A percentile compares a stretch with the other conserved stretches of the same genome.
Evolutionary conservation across 2,888 invertebrate genomes (phyloP).

Genomic region (Oasisia sp.): DNA sequence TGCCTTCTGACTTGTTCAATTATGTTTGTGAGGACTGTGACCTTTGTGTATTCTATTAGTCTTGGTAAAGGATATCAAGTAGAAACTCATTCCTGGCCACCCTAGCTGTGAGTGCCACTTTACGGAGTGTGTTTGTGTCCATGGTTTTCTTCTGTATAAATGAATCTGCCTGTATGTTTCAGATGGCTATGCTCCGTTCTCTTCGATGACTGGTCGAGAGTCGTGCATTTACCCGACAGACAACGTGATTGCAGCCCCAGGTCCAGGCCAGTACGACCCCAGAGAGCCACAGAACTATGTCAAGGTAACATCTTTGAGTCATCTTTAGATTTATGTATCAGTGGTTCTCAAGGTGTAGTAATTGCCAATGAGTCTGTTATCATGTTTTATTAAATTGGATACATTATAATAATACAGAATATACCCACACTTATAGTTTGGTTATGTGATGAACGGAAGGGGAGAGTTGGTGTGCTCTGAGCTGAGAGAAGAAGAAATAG

Average conservation of each 20-base stretch:
- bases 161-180: conserved; percentile 33
- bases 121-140: not conserved
- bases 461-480: too few species aligned
- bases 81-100: too few species aligned
- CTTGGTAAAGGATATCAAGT: too few species aligned
- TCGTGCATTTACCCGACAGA: conserved; percentile 60
- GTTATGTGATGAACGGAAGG: too few species aligned
- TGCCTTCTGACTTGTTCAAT: too few species aligned
- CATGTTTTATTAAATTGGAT: too few species aligned
- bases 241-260: conserved; percentile 62
- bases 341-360: not conserved
- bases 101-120: not conserved
- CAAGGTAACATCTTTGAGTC: conserved; percentile 44
- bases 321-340: not conserved
- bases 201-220: conserved; percentile 63
- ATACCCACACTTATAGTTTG: too few species aligned
- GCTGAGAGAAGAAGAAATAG: too few species aligned
- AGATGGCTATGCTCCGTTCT: conserved; percentile 67
- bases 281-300: conserved; percentile 48
- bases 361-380: not conserved
- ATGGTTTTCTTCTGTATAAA: not conserved
- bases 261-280: conserved; percentile 65
- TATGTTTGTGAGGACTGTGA: too few species aligned
- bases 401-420: too few species aligned
- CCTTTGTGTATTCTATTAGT: too few species aligned